phyloP scores from a whole-genome alignment of 2,113 vertebrate species.

The Ictidomys tridecemlineatus region DNA sequence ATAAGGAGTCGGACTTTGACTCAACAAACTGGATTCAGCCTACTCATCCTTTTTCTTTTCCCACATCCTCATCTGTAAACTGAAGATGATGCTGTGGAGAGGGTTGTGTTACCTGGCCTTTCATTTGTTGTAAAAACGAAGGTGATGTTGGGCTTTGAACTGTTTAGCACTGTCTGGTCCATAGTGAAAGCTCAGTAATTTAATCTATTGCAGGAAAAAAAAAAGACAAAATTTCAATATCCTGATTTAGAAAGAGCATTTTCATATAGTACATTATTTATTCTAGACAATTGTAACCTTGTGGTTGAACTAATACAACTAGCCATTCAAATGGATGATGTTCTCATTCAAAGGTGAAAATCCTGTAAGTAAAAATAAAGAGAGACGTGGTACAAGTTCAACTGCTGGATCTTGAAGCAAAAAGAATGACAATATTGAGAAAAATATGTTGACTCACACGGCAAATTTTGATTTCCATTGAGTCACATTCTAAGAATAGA shows the following conservation, averaged over 20 bases:
- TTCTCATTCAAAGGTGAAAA: not conserved
- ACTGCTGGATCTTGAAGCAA: not conserved
- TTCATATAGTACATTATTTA: not conserved
- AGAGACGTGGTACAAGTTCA: not conserved
- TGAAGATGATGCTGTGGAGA: fast-evolving
- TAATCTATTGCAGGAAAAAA: not conserved
- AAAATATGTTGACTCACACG: not conserved
- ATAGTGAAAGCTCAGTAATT: not conserved
- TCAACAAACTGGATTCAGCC: not conserved
- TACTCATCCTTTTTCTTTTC: not conserved
- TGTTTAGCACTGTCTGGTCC: not conserved
- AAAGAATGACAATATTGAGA: not conserved
- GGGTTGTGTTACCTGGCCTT: not conserved
- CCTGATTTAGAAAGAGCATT: not conserved
- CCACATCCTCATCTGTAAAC: not conserved
- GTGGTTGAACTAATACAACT: not conserved
- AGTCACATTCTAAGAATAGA: not conserved
- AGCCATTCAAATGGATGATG: not conserved
- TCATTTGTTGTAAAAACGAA: not conserved
- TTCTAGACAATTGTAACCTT: not conserved
- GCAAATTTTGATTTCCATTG: not conserved
- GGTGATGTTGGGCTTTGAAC: not conserved
- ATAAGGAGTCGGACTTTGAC: not conserved
- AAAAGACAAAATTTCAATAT: not conserved
- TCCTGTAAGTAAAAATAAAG: not conserved